Evolutionary conservation across 2,113 vertebrate genomes (phyloP).

Genomic region (Crotalus viridis): DNA sequence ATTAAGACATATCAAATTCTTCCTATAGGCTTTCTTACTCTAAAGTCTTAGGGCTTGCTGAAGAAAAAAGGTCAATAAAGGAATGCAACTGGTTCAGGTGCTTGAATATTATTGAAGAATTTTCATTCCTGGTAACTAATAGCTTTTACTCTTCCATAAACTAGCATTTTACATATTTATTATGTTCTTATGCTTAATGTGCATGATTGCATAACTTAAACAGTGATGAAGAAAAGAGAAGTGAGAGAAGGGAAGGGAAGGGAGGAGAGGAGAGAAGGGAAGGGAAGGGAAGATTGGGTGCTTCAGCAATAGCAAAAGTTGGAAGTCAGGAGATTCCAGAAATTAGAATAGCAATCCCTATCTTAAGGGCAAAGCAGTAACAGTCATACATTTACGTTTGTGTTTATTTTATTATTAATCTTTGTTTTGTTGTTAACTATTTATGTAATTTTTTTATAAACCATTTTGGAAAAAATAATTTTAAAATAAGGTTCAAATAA

Average conservation of each 20-base stretch:
- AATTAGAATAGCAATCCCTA: not conserved
- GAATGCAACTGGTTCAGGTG: not conserved
- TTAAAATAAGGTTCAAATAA: not conserved
- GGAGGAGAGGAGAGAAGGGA: not conserved
- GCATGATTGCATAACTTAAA: not conserved
- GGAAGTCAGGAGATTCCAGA: not conserved
- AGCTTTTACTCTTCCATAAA: not conserved
- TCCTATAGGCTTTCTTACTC: not conserved
- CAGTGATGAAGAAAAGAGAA: rapidly evolving
- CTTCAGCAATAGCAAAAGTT: not conserved
- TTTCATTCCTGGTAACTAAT: conserved; percentile 2
- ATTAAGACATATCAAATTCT: not conserved
- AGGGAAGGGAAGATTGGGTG: not conserved
- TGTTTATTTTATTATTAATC: not conserved
- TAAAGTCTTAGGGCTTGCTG: not conserved
- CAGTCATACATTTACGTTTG: rapidly evolving
- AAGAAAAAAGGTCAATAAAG: not conserved
- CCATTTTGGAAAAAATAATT: not conserved
- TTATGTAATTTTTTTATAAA: not conserved
- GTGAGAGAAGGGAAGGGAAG: too few species aligned
- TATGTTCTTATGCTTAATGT: rapidly evolving
- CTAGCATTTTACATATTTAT: not conserved
- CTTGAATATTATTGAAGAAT: not conserved
- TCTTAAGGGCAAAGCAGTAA: not conserved
- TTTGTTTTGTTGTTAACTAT: not conserved